A percentile compares a stretch with the other conserved stretches of the same genome.
Evolutionary conservation across 2,113 vertebrate species (phyloP).

Genomic region (Rhegmatorhina hoffmannsi): DNA sequence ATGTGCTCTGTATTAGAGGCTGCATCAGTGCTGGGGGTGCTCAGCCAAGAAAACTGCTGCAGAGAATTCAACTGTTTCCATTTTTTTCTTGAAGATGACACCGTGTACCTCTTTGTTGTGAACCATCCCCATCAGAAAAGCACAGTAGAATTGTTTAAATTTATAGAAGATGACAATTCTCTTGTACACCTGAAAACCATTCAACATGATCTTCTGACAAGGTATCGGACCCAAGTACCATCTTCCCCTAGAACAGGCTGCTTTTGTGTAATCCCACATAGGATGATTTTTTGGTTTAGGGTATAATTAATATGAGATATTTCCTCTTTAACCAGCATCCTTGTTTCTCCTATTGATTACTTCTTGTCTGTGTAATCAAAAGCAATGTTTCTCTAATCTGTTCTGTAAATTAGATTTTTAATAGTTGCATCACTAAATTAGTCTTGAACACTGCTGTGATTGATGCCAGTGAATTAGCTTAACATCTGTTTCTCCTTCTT

Average conservation of each 20-base stretch:
- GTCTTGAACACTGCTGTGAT: fast-evolving
- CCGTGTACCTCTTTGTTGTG: constrained; percentile 88
- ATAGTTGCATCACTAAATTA: neutral
- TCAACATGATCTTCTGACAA: constrained; percentile 84
- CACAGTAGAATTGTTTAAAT: constrained; percentile 88
- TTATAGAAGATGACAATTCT: constrained; percentile 81
- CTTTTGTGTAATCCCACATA: neutral
- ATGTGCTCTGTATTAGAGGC: neutral
- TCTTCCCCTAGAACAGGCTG: neutral
- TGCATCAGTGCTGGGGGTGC: neutral
- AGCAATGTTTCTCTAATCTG: neutral
- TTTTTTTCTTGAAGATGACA: constrained; percentile 74
- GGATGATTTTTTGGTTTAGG: neutral
- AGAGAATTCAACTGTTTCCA: neutral
- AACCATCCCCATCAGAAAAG: constrained; percentile 86
- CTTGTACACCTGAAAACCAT: constrained; percentile 87
- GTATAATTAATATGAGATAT: neutral
- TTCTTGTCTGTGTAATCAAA: neutral
- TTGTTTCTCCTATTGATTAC: neutral
- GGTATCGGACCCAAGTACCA: constrained; percentile 62
- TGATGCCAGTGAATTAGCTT: neutral
- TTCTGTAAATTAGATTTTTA: neutral
- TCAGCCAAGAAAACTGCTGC: neutral
- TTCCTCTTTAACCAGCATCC: neutral
- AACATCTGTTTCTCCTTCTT: neutral